Percentiles rank a stretch among this genome's conserved stretches.
phyloP scores from a whole-genome alignment of 1,140 invertebrate species.

The Tachypleus tridentatus region DNA sequence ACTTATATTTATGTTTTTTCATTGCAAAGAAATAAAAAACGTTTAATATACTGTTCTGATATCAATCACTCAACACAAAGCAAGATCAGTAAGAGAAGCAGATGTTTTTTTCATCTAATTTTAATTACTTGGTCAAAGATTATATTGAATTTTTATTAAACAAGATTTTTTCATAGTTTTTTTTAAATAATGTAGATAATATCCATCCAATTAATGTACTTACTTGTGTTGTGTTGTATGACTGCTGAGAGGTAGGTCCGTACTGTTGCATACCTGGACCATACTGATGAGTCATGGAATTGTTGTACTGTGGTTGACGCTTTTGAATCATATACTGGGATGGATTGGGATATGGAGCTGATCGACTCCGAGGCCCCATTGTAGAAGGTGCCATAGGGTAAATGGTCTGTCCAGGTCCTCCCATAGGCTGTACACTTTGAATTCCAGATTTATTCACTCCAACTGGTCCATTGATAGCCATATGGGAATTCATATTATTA shows the following conservation, averaged over 20 bases:
- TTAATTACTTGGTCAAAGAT: too few relatives aligned
- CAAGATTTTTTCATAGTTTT: too few relatives aligned
- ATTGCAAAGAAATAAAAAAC: too few relatives aligned
- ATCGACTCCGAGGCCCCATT: conserved; percentile 39
- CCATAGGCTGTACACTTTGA: too few relatives aligned
- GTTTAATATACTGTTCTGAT: too few relatives aligned
- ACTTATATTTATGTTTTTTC: too few relatives aligned
- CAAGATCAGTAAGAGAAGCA: too few relatives aligned
- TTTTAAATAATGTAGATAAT: too few relatives aligned
- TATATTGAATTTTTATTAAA: too few relatives aligned
- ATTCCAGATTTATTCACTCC: conserved; percentile 6
- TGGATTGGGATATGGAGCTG: conserved; percentile 64
- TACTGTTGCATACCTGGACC: conserved; percentile 30
- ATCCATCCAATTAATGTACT: conserved; percentile 9
- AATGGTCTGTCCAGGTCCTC: conserved; percentile 5
- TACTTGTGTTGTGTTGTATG: conserved; percentile 36
- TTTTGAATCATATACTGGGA: conserved; percentile 71
- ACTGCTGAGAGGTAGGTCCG: conserved; percentile 25
- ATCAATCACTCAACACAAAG: too few relatives aligned
- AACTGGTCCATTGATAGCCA: conserved; percentile 28
- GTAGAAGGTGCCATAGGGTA: conserved; percentile 20
- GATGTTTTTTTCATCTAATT: too few relatives aligned
- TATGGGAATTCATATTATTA: conserved; percentile 13
- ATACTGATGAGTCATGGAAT: conserved; percentile 13
- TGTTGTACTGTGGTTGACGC: conserved; percentile 31